Base-by-base conservation (phyloP, 2,797 vertebrate genomes). In the Pangasius mekongensis region DNA sequence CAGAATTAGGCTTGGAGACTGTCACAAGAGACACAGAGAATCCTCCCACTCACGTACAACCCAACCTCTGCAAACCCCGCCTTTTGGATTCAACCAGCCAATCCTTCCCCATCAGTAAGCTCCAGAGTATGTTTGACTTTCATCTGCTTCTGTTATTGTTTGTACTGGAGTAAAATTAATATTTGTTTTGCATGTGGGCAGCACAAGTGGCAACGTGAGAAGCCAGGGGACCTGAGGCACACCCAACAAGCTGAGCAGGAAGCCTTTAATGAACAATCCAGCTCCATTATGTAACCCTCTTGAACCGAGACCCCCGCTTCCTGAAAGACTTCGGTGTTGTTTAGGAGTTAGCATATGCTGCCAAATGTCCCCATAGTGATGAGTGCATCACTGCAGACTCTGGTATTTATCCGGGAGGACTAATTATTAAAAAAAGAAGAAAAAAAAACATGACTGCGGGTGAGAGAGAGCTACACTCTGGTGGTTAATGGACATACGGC, bases 101-200 rank as follows among this genome's bases (percentile, higher is more conserved):
- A 86, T 89, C 74, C 71, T 67, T 62, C 67, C 87, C 27, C 69
- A 67, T 27, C 76, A 56, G 13, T 24, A 76, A 85, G 84, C 88
- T 86, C 83, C 58, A 52, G 64, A 80, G 62, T 33, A 85, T 88
- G 81, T 88, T 88, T 92, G 91, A 92, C 89, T 91, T 89, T 86
- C 91, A 92, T 91, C 90, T 92, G 90, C 89, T 92, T 90, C 80
- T 91, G 89, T 91, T 93, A 82, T 91, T 92, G 91, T 92, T 93
- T 91, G 85, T 89, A 86, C 87, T 92, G 90, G 86, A 87, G 87
- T 87, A 92, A 92, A 92, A 91, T 92, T 92, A 91, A 93, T 93
- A 91, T 91, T 92, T 92, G 90, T 91, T 92, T 86, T 91, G 89
- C 84, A 89, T 92, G 91, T 91, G 87, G 86, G 89, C 86, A 90